Evolutionary conservation across 2,113 vertebrate species (phyloP), one percentile per base, ranked within the genome.

Genomic region (Atractosteus spatula): DNA sequence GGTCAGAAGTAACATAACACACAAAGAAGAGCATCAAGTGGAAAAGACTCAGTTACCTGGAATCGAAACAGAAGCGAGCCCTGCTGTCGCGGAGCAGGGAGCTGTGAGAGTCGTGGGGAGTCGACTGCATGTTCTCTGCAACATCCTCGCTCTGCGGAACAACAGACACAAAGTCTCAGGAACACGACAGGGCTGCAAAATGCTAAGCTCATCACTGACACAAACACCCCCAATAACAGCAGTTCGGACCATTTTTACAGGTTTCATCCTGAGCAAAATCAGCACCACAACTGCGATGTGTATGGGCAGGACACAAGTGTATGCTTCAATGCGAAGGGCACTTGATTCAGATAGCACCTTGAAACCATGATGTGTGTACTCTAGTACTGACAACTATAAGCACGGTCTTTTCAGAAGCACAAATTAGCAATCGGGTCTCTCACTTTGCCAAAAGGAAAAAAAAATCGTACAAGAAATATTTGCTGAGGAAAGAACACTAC

Each of bases 1-100:
- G 7, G 0, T 10, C n/a, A 55, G 41, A 11, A 11, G 47, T 42
- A 41, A 14, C 41, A 3, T 57, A 11, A 55, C 3, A n/a, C 16
- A 43, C 43, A 43, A 59, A 62, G 59, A 75, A 66, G 76, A 62
- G 12, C 17, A 41, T 41, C 41, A 54, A 62, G 61, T 11, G 68
- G 41, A 61, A 56, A 8, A 62, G 62, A 43, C n/a, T 68, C 79
- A 78, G 57, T 89, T 94, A 97, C 97, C 96, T 97, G 88, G 95
- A 90, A 82, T 98, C 96, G 90, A 98, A 98, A 93, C 96, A 98
- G 87, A 98, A 98, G 55, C 93, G 92, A 51, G 91, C 85, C 76
- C 95, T 93, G 73, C 89, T 94, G 4, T 95, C 93, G 11, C 82
- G 96, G 81, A 93, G 84, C 76, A 91, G 91, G 14, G 93, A 88